These are phyloP conservation scores for Rhamphomyia laevipes DNA, from an alignment of 2,888 invertebrate species.

Conservation along the genomic window DNA sequence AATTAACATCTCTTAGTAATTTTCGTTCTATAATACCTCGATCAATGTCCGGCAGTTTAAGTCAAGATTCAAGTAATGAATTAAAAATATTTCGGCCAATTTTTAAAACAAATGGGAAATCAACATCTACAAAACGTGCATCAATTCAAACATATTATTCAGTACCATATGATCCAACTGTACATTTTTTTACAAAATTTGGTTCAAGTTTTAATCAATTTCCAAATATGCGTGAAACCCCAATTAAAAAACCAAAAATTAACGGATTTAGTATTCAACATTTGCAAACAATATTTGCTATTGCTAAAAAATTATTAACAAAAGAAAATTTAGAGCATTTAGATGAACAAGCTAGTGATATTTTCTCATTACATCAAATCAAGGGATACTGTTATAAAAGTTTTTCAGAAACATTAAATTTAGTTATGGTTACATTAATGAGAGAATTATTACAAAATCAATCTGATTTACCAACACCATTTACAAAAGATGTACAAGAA, in stretches of 20 bases:
- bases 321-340: slow-evolving; percentile 71
- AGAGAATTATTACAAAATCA: slow-evolving; percentile 85
- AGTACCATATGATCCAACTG: slow-evolving; percentile 65
- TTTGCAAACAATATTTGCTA: slow-evolving; percentile 63
- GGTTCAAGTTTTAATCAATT: slow-evolving; percentile 90
- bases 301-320: slow-evolving; percentile 74
- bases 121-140: slow-evolving; percentile 16
- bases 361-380: slow-evolving; percentile 58
- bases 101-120: slow-evolving; percentile 4
- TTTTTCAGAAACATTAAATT: slow-evolving; percentile 86
- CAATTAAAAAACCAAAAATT: slow-evolving; percentile 51
- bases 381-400: slow-evolving; percentile 85
- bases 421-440: slow-evolving; percentile 84
- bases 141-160: slow-evolving; percentile 45
- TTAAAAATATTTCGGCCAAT: slow-evolving; percentile 21
- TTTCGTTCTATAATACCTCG: slow-evolving; percentile 84
- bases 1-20: slow-evolving; percentile 55
- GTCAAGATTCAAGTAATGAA: slow-evolving; percentile 48
- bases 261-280: slow-evolving; percentile 53
- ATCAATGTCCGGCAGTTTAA: slow-evolving; percentile 73
- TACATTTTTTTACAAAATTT: slow-evolving; percentile 81
- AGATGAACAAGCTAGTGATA: slow-evolving; percentile 74
- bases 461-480: slow-evolving; percentile 75
- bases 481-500: slow-evolving; percentile 87
- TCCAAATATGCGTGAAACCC: slow-evolving; percentile 66